Evolutionary conservation across 2,888 invertebrate genomes (phyloP).

Genomic region (Doris montereyensis): DNA sequence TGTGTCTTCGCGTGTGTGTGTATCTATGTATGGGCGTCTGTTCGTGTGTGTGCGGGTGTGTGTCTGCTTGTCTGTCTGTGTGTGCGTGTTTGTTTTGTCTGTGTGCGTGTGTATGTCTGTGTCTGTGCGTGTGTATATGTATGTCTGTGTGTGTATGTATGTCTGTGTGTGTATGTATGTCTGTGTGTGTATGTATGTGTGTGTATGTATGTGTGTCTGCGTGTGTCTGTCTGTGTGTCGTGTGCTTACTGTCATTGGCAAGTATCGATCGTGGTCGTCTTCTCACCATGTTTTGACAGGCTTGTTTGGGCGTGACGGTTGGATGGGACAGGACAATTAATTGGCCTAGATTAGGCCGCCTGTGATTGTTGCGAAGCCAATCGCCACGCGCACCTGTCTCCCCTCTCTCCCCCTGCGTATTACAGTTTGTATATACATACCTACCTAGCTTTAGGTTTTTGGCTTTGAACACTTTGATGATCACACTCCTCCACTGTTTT

Average conservation of each 20-base stretch:
- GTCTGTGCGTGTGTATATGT: background rate
- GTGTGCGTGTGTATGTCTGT: background rate
- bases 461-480: no score
- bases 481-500: no score
- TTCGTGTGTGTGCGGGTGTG: conserved; percentile 66
- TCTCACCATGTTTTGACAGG: background rate
- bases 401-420: no score
- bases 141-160: background rate
- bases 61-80: background rate
- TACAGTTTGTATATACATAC: no score
- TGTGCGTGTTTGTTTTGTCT: background rate
- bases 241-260: background rate
- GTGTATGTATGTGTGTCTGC: conserved; percentile 9
- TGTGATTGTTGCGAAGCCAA: no score
- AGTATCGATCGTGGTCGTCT: background rate
- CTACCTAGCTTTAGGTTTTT: no score
- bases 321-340: no score
- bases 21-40: background rate
- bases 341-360: no score
- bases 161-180: background rate
- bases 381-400: no score
- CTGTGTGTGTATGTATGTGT: background rate
- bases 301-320: no score
- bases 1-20: conserved; percentile 64
- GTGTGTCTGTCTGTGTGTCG: background rate